These are phyloP conservation scores for Erithacus rubecula DNA, from an alignment of 2,797 vertebrate genomes.

Conservation along the genomic window DNA sequence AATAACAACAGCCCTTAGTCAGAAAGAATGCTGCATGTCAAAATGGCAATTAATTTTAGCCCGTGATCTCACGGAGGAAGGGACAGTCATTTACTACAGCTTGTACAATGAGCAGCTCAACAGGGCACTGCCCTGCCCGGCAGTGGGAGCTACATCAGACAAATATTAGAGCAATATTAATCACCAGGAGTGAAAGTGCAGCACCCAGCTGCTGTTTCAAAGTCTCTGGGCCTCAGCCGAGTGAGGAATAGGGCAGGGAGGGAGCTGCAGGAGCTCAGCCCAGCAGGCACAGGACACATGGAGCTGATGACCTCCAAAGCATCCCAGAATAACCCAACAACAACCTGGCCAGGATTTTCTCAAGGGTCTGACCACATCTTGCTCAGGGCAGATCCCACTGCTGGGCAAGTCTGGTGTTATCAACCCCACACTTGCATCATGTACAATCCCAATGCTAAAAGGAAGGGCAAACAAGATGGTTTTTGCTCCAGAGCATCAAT, in stretches of 20 bases:
- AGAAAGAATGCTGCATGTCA: conserved; percentile 1
- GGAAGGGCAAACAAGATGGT: rapidly evolving
- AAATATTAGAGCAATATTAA: conserved; percentile 39
- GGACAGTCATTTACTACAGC: conserved; percentile 35
- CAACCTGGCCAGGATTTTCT: not conserved
- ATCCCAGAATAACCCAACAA: rapidly evolving
- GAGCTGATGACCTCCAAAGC: not conserved
- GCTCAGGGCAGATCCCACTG: not conserved
- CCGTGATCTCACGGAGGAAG: conserved; percentile 43
- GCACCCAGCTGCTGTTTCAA: not conserved
- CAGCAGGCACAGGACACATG: rapidly evolving
- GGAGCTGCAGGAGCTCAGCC: too few relatives aligned
- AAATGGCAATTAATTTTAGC: conserved; percentile 43
- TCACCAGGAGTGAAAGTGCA: conserved; percentile 1
- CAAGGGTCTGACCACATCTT: not conserved
- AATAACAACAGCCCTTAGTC: not conserved
- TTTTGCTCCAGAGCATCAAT: not conserved
- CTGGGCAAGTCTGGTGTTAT: not conserved
- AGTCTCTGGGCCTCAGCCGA: not conserved
- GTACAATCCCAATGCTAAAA: not conserved
- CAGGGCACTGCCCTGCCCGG: conserved; percentile 12
- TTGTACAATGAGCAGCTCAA: conserved; percentile 22
- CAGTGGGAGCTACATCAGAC: not conserved
- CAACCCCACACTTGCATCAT: not conserved
- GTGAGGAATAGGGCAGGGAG: not conserved